A percentile compares a stretch with the other conserved stretches of the same genome.
phyloP scores from a whole-genome alignment of 1,140 invertebrate species.

The Sycophila sp. region DNA sequence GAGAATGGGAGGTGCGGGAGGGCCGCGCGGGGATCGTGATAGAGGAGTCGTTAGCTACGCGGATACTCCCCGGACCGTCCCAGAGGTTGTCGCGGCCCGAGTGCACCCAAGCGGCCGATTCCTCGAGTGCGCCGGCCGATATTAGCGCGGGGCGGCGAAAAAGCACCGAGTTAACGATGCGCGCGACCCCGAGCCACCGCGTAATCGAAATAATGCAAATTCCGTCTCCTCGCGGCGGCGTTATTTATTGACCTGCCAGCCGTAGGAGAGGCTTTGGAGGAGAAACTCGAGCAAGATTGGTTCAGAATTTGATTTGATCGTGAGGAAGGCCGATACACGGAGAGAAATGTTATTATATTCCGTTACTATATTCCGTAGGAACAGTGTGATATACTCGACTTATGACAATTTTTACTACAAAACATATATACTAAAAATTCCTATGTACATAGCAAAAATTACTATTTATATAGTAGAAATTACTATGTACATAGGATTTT shows the following conservation, averaged over 20 bases:
- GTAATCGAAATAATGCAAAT: constrained; percentile 34
- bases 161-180: constrained; percentile 10
- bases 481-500: too few species aligned
- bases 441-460: too few species aligned
- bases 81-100: neutral
- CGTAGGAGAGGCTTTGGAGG: neutral
- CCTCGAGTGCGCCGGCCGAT: neutral
- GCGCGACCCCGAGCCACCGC: neutral
- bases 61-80: neutral
- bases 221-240: neutral
- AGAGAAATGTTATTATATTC: too few species aligned
- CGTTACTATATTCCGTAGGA: too few species aligned
- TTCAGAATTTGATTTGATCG: too few species aligned
- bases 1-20: too few species aligned
- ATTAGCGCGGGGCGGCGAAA: neutral
- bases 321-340: too few species aligned
- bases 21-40: neutral
- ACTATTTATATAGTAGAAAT: too few species aligned
- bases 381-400: too few species aligned
- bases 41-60: neutral
- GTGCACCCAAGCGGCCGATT: constrained; percentile 10
- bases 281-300: neutral
- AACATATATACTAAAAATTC: too few species aligned
- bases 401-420: too few species aligned
- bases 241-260: constrained; percentile 8